Percentiles rank a stretch among this genome's conserved stretches.
These are phyloP conservation scores for Acanthornis magna DNA, from an alignment of 2,797 vertebrate species.

Conservation along the genomic window DNA sequence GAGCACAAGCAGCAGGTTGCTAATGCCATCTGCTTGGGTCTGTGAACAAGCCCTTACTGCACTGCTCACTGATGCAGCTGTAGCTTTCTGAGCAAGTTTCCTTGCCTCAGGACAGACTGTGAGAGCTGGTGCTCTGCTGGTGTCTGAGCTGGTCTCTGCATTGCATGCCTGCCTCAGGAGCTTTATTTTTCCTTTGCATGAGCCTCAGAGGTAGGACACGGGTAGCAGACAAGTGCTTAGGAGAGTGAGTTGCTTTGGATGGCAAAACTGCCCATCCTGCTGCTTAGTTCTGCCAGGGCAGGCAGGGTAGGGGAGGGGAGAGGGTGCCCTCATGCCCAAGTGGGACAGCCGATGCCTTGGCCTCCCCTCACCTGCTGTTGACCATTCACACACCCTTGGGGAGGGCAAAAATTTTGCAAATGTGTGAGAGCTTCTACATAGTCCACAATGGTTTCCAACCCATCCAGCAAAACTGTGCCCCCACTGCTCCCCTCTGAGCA, in stretches of 20 bases:
- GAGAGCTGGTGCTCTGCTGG: not conserved
- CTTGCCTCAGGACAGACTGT: not conserved
- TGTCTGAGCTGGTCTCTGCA: not conserved
- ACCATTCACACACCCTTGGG: not conserved
- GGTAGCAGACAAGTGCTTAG: not conserved
- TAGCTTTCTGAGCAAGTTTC: not conserved
- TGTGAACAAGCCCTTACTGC: not conserved
- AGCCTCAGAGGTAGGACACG: not conserved
- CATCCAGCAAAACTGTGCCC: not conserved
- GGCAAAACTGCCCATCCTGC: not conserved
- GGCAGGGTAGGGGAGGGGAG: not conserved
- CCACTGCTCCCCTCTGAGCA: not conserved
- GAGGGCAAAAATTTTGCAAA: not conserved
- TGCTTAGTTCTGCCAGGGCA: not conserved
- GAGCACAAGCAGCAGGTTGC: not conserved
- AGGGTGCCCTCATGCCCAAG: not conserved
- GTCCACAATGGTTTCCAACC: fast-evolving
- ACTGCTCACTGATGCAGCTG: not conserved
- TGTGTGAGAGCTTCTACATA: not conserved
- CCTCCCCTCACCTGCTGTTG: not conserved
- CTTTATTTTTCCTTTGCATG: not conserved
- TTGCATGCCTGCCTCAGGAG: not conserved
- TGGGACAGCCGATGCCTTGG: not conserved
- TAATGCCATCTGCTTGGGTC: not conserved
- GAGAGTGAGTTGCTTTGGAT: fast-evolving